phyloP scores from a whole-genome alignment of 2,888 invertebrate species.

The Chymomyza fuscimana region DNA sequence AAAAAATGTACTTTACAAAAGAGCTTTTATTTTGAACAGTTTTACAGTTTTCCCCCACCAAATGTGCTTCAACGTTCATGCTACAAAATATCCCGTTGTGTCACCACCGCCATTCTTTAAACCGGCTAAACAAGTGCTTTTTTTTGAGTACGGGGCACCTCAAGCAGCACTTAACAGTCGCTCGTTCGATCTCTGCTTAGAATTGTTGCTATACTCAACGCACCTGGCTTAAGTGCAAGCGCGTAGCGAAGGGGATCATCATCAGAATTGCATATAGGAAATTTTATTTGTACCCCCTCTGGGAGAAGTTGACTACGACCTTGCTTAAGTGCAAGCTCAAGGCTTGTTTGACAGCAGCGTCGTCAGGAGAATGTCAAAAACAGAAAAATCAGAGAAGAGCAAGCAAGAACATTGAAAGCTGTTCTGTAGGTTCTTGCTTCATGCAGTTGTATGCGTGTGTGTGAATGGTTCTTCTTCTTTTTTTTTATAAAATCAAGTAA shows the following conservation, averaged over 20 bases:
- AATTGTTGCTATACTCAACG: conserved; percentile 28
- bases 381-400: neutral
- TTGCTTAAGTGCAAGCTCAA: conserved; percentile 34
- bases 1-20: neutral
- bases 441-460: conserved; percentile 14
- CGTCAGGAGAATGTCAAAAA: neutral
- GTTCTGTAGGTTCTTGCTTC: neutral
- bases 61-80: neutral
- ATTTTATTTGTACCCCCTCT: neutral
- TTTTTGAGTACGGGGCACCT: conserved; percentile 9
- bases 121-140: conserved; percentile 63
- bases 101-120: conserved; percentile 44
- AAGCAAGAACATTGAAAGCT: neutral
- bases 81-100: conserved; percentile 69
- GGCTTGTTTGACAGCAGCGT: conserved; percentile 23
- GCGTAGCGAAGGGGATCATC: conserved; percentile 14
- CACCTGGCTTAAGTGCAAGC: conserved; percentile 17
- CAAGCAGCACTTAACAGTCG: neutral
- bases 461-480: conserved; percentile 4
- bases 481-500: neutral
- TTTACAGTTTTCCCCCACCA: conserved; percentile 15
- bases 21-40: conserved; percentile 33
- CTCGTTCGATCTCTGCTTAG: conserved; percentile 12
- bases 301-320: conserved; percentile 1
- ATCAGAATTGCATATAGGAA: neutral